Evolutionary conservation across 2,888 invertebrate genomes (phyloP).

Genomic region (Brenthis hecate): DNA sequence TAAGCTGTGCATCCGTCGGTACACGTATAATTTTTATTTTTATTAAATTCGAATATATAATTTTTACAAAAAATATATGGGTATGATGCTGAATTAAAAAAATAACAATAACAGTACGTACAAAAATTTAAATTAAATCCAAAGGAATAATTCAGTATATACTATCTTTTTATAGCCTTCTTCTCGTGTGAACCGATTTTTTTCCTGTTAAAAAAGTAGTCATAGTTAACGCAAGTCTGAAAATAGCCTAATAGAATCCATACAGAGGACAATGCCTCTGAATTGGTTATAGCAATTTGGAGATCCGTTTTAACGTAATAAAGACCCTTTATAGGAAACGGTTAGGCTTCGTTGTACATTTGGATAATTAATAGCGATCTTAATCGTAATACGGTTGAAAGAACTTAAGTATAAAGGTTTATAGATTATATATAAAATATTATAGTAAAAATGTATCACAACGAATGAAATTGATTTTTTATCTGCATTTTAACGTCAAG

Average conservation of each 20-base stretch:
- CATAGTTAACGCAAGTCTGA: neutral
- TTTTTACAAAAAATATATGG: too few species aligned
- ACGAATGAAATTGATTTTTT: too few species aligned
- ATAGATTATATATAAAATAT: conserved; percentile 1
- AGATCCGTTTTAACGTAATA: conserved; percentile 27
- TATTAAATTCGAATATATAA: too few species aligned
- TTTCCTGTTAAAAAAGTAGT: neutral
- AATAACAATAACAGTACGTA: too few species aligned
- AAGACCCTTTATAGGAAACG: conserved; percentile 24
- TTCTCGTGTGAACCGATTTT: neutral
- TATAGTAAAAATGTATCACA: neutral
- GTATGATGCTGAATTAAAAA: too few species aligned
- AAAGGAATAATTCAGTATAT: too few species aligned
- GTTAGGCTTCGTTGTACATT: conserved; percentile 22
- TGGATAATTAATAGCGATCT: conserved; percentile 22
- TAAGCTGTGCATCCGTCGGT: too few species aligned
- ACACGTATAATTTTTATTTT: too few species aligned
- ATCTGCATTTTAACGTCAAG: too few species aligned
- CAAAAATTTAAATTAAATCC: too few species aligned
- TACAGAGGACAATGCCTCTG: conserved; percentile 25
- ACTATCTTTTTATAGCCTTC: too few species aligned
- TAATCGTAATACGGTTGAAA: conserved; percentile 8
- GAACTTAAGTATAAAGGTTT: conserved; percentile 5
- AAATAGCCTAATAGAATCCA: conserved; percentile 15
- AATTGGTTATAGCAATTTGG: conserved; percentile 23